Evolutionary conservation across 2,888 invertebrate genomes (phyloP).

Genomic region (Calameuta filiformis): DNA sequence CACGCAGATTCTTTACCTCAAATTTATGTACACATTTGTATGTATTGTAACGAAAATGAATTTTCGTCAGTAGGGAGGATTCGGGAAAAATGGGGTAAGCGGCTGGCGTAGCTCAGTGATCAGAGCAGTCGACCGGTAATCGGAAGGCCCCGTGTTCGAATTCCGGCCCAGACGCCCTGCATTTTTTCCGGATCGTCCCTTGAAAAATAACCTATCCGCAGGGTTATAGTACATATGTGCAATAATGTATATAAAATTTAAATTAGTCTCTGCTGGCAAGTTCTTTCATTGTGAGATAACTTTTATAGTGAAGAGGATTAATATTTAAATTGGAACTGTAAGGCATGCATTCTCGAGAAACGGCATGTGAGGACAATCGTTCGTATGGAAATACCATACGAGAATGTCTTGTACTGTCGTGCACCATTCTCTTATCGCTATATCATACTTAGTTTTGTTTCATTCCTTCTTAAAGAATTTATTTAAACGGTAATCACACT

Average conservation of each 20-base stretch:
- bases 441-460: neutral
- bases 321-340: neutral
- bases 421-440: neutral
- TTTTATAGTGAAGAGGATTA: neutral
- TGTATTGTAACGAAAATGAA: no score
- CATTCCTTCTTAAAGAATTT: neutral
- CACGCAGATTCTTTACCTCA: neutral
- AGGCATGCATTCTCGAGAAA: neutral
- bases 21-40: neutral
- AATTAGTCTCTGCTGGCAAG: neutral
- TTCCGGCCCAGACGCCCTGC: no score
- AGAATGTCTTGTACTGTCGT: neutral
- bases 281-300: neutral
- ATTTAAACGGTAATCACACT: neutral
- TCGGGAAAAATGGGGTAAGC: rapidly evolving
- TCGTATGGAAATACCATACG: neutral
- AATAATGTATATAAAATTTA: neutral
- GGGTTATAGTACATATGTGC: no score
- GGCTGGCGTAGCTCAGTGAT: no score
- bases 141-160: no score
- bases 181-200: no score
- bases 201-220: no score
- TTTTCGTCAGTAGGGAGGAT: no score
- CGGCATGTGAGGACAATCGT: neutral
- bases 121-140: no score